Percentiles rank a stretch among this genome's conserved stretches.
Evolutionary conservation across 2,888 invertebrate species (phyloP).

Genomic region (Leptopilina drosophilae): DNA sequence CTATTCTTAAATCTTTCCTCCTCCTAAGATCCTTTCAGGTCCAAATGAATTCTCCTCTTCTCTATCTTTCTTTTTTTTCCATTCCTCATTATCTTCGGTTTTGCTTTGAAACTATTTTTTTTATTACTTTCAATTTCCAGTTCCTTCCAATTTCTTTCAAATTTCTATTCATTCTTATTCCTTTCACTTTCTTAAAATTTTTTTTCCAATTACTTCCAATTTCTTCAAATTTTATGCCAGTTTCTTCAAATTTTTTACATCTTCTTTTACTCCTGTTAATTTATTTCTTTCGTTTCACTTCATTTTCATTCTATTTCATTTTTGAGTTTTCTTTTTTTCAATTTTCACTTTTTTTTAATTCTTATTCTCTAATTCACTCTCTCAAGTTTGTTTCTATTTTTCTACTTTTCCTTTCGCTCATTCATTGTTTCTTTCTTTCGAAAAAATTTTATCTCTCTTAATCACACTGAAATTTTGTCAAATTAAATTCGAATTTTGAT

Average conservation of each 20-base stretch:
- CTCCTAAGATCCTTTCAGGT: constrained; percentile 18
- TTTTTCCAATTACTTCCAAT: neutral
- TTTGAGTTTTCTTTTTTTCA: neutral
- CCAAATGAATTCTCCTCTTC: constrained; percentile 10
- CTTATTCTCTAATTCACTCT: neutral
- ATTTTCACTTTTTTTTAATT: no score
- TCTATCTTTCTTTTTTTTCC: neutral
- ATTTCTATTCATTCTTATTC: neutral
- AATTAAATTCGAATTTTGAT: neutral
- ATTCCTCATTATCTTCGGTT: constrained; percentile 10
- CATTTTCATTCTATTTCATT: neutral
- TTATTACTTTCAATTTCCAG: neutral
- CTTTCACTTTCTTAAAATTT: constrained; percentile 14
- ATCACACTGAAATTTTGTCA: neutral
- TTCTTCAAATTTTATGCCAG: neutral
- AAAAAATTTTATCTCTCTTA: no score
- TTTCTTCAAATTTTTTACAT: constrained; percentile 16
- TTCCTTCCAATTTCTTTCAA: neutral
- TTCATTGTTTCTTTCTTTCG: neutral
- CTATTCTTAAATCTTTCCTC: constrained; percentile 36
- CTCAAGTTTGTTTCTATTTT: constrained; percentile 30
- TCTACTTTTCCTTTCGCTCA: neutral
- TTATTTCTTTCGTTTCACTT: neutral
- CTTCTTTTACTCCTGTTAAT: neutral
- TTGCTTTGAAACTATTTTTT: constrained; percentile 5